These are phyloP conservation scores for Lota lota DNA, from an alignment of 2,113 vertebrate species.

Conservation along the genomic window DNA sequence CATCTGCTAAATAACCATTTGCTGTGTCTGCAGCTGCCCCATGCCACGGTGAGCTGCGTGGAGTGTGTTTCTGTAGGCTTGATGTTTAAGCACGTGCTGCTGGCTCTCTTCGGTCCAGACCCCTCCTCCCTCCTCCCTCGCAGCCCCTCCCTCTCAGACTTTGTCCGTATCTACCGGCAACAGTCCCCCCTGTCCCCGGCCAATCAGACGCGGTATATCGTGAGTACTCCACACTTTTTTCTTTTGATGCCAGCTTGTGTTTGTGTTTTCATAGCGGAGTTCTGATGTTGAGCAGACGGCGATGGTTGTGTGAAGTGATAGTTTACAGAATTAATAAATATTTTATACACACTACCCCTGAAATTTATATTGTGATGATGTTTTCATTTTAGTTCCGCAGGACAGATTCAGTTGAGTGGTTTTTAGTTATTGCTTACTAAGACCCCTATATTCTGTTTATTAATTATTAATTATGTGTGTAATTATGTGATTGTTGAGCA, in stretches of 20 bases:
- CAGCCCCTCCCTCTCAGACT: slow-evolving; percentile 84
- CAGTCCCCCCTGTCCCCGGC: slow-evolving; percentile 55
- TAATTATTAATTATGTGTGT: background rate
- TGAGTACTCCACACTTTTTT: slow-evolving; percentile 71
- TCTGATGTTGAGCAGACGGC: too few relatives aligned
- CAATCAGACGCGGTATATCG: slow-evolving; percentile 86
- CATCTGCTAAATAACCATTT: background rate
- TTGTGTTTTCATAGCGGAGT: too few relatives aligned
- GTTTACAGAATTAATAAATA: too few relatives aligned
- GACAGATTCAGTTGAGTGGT: too few relatives aligned
- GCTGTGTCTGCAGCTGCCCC: slow-evolving; percentile 77
- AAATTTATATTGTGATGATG: too few relatives aligned
- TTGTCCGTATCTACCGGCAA: slow-evolving; percentile 84
- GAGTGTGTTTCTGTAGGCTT: slow-evolving; percentile 82
- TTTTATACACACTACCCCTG: too few relatives aligned
- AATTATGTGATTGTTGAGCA: background rate
- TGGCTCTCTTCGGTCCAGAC: slow-evolving; percentile 71
- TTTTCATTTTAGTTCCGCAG: too few relatives aligned
- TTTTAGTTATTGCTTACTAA: too few relatives aligned
- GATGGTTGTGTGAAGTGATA: too few relatives aligned
- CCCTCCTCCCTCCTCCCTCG: slow-evolving; percentile 66
- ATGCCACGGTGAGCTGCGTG: slow-evolving; percentile 84
- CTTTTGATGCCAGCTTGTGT: too few relatives aligned
- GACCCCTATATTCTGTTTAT: too few relatives aligned
- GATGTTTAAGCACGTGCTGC: slow-evolving; percentile 87